Evolutionary conservation across 1,140 invertebrate species (phyloP).

Genomic region (Calliphora vicina): DNA sequence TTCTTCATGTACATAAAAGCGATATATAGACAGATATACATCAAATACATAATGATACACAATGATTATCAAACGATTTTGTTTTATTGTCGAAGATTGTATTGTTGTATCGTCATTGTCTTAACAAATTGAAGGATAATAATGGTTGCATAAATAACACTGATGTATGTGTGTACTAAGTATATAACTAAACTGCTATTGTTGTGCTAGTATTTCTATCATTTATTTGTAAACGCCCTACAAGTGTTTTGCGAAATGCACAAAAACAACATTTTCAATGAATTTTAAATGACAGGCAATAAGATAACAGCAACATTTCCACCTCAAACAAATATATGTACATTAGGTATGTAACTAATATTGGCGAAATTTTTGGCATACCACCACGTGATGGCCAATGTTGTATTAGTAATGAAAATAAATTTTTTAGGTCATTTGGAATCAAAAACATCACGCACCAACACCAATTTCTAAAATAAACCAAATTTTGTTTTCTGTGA

Average conservation of each 20-base stretch:
- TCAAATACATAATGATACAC: background rate
- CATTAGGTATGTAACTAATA: too few relatives aligned
- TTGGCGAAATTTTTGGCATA: too few relatives aligned
- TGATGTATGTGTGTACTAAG: too few relatives aligned
- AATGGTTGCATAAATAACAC: too few relatives aligned
- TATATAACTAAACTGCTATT: background rate
- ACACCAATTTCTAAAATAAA: too few relatives aligned
- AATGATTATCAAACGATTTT: background rate
- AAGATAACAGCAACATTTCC: background rate
- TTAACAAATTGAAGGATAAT: background rate
- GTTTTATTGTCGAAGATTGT: background rate
- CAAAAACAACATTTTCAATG: background rate
- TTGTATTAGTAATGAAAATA: too few relatives aligned
- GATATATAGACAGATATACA: background rate
- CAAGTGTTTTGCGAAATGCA: background rate
- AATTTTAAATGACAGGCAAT: background rate
- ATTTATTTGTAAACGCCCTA: background rate
- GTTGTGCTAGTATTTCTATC: background rate
- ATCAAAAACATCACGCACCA: too few relatives aligned
- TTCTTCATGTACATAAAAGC: background rate
- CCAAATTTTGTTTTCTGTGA: too few relatives aligned
- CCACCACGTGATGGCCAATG: too few relatives aligned
- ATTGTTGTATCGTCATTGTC: background rate
- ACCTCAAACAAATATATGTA: too few relatives aligned
- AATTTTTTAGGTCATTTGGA: too few relatives aligned